phyloP scores from a whole-genome alignment of 2,888 invertebrate species.

The Heliconius charithonia region DNA sequence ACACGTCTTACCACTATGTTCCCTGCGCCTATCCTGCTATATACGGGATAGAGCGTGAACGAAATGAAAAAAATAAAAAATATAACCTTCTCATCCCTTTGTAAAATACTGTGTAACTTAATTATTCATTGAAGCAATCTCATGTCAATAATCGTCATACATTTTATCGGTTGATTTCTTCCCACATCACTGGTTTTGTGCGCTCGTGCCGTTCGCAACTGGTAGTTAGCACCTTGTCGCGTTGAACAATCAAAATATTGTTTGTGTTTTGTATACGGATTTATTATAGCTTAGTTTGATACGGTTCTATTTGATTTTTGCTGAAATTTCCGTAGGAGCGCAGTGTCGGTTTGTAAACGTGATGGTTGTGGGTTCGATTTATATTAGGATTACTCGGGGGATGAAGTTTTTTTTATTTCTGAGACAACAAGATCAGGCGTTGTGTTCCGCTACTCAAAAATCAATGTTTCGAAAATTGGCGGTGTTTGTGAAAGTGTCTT shows the following conservation, averaged over 20 bases:
- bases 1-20: too few species aligned
- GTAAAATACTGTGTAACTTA: constrained; percentile 6
- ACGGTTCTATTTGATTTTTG: neutral
- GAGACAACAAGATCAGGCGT: too few species aligned
- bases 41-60: neutral
- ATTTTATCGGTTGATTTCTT: constrained; percentile 31
- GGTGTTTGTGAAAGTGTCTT: too few species aligned
- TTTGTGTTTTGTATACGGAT: neutral
- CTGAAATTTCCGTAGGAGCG: neutral
- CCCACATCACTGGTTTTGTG: constrained; percentile 24
- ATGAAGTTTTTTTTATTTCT: too few species aligned
- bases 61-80: neutral
- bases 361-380: neutral
- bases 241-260: constrained; percentile 28
- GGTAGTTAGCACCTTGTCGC: constrained; percentile 34
- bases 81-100: neutral
- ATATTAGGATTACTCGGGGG: too few species aligned
- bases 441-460: too few species aligned
- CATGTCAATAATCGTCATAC: constrained; percentile 29
- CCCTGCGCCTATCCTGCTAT: neutral
- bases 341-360: neutral
- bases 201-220: constrained; percentile 29
- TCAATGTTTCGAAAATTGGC: too few species aligned
- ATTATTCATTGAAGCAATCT: constrained; percentile 32
- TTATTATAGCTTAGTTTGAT: constrained; percentile 3